Evolutionary conservation across 2,113 vertebrate species (phyloP).

Genomic region (Oryzias celebensis): DNA sequence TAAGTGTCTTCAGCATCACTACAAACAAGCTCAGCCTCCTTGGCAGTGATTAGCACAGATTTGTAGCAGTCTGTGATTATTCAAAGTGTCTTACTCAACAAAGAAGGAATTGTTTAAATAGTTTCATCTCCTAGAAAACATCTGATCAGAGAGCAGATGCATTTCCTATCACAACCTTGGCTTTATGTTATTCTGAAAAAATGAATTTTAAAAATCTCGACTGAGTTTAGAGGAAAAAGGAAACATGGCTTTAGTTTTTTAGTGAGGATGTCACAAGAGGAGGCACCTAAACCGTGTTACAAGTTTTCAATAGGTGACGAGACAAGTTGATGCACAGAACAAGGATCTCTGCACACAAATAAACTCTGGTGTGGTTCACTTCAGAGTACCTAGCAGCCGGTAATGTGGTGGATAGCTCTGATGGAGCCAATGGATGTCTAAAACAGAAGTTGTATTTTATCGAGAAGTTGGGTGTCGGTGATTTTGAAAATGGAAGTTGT

Average conservation of each 20-base stretch:
- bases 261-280: background rate
- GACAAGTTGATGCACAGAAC: too few species aligned
- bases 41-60: conserved; percentile 28
- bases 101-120: background rate
- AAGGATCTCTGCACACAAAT: too few species aligned
- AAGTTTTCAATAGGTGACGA: too few species aligned
- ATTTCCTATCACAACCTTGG: background rate
- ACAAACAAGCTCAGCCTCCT: conserved; percentile 27
- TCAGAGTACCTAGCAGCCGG: too few species aligned
- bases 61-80: conserved; percentile 13
- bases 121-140: background rate
- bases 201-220: background rate
- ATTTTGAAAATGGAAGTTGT: too few species aligned
- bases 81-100: conserved; percentile 11
- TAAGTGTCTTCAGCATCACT: conserved; percentile 29
- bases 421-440: too few species aligned
- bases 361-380: too few species aligned
- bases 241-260: background rate
- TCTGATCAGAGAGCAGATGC: background rate
- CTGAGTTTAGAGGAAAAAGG: too few species aligned
- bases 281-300: too few species aligned
- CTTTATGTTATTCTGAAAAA: background rate
- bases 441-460: too few species aligned
- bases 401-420: too few species aligned
- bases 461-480: too few species aligned